Base-by-base conservation (phyloP, 2,888 invertebrate genomes). In the Synergus umbraculus region DNA sequence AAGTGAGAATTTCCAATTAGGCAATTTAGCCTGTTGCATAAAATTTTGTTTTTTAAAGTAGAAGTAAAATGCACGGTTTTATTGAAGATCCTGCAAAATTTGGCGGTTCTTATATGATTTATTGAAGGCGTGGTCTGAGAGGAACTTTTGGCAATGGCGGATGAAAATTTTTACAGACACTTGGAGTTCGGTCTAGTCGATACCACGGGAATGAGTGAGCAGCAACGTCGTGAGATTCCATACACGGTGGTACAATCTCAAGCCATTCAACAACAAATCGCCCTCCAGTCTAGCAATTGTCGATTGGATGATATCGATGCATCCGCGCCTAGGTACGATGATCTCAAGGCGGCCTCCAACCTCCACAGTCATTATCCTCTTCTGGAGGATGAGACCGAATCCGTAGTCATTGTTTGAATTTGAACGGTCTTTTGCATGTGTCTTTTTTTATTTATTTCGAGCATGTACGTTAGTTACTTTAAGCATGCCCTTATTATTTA, bases 121-220 rank as follows among this genome's bases (percentile, higher is more conserved):
- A 13, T 73, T 49, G 49, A 73, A 8, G 37, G 73, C 37, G 29
- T 73, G 37, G 37, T 49, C 37, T 49, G 49, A 54, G 73, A 37
- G 54, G 54, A 73, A 54, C 37, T 54, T 73, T 69, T 69, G 73
- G 54, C 15, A 54, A 73, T 73, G 73, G 73, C 49, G 54, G 37
- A 73, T 73, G 54, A 37, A 13, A 73, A 73, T 46, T 66, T 82
- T 89, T 90, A 44, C 87, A 96, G 97, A 90, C 97, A 98, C 91
- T 93, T 98, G 88, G 97, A 97, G 91, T 98, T 97, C 92, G 96
- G 96, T 90, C 93, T 97, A 89, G 96, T 98, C 79, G 97, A 97
- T 87, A 97, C 98, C 0, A 94, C 96, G 37, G 97, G 97, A 81
- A 97, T 98, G 97, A 96, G 96, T 76, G 97, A 97, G 89, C 96